These are phyloP conservation scores for Nothoprocta pentlandii DNA, from an alignment of 2,113 vertebrate genomes.

Conservation along the genomic window DNA sequence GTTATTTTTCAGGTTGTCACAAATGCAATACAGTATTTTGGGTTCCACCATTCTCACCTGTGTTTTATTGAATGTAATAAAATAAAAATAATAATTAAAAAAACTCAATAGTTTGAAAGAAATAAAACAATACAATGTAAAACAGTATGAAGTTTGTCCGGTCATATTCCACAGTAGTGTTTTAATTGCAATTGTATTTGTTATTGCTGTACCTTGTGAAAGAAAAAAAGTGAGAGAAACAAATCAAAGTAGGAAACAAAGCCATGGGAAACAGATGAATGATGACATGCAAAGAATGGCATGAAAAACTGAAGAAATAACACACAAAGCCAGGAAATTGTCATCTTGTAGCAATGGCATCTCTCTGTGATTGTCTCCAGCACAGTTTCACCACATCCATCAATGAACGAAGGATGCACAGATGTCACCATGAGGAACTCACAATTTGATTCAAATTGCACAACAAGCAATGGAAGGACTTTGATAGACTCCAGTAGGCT, in stretches of 20 bases:
- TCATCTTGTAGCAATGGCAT: slow-evolving; percentile 45
- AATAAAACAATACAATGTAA: not conserved
- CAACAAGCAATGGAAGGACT: not conserved
- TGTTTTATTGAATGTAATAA: not conserved
- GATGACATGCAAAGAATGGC: slow-evolving; percentile 53
- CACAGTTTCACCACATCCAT: slow-evolving; percentile 31
- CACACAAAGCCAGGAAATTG: slow-evolving; percentile 71
- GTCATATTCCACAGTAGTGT: not conserved
- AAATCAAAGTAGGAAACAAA: slow-evolving; percentile 51
- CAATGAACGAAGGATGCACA: not conserved
- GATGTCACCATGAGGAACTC: slow-evolving; percentile 51
- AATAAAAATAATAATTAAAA: not conserved
- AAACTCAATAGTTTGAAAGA: not conserved
- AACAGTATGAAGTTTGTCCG: not conserved
- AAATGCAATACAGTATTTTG: not conserved
- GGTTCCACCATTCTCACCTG: not conserved
- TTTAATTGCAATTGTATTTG: not conserved
- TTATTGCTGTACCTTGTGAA: not conserved
- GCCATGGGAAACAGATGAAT: slow-evolving; percentile 66
- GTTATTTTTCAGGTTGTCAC: not conserved
- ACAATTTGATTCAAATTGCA: slow-evolving; percentile 5
- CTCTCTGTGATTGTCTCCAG: not conserved
- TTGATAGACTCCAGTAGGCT: slow-evolving; percentile 8
- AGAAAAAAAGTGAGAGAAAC: not conserved
- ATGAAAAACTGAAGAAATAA: slow-evolving; percentile 45